phyloP scores from a whole-genome alignment of 2,113 vertebrate genomes.

The Haplotaxodon microlepis region DNA sequence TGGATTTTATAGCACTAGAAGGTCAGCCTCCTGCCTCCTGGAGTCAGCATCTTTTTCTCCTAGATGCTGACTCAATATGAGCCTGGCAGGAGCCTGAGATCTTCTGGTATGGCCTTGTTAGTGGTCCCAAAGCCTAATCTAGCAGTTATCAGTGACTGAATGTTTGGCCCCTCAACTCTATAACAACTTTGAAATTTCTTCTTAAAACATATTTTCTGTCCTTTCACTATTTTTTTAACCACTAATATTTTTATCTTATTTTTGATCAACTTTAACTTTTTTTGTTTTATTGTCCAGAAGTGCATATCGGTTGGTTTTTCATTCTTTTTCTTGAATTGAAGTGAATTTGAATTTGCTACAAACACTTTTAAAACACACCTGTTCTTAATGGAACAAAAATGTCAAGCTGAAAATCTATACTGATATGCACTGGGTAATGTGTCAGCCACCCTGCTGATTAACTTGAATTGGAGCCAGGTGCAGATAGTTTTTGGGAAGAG shows the following conservation, averaged over 20 bases:
- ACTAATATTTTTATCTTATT: not conserved
- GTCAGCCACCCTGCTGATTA: not conserved
- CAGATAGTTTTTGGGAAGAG: not conserved
- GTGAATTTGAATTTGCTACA: not conserved
- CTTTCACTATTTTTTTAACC: not conserved
- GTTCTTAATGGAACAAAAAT: not conserved
- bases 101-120: not conserved
- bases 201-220: not conserved
- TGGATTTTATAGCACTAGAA: not conserved
- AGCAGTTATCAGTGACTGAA: not conserved
- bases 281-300: not conserved
- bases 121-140: not conserved
- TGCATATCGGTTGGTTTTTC: not conserved
- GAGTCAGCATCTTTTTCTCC: not conserved
- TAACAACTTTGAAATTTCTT: not conserved
- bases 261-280: not conserved
- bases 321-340: not conserved
- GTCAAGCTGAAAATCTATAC: not conserved
- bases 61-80: not conserved
- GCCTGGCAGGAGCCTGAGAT: not conserved
- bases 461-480: not conserved
- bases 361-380: not conserved
- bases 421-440: not conserved
- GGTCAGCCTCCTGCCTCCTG: not conserved
- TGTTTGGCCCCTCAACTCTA: not conserved